Conservation (phyloP, 2,888 invertebrate genomes). For the Phortica okadai region DNA sequence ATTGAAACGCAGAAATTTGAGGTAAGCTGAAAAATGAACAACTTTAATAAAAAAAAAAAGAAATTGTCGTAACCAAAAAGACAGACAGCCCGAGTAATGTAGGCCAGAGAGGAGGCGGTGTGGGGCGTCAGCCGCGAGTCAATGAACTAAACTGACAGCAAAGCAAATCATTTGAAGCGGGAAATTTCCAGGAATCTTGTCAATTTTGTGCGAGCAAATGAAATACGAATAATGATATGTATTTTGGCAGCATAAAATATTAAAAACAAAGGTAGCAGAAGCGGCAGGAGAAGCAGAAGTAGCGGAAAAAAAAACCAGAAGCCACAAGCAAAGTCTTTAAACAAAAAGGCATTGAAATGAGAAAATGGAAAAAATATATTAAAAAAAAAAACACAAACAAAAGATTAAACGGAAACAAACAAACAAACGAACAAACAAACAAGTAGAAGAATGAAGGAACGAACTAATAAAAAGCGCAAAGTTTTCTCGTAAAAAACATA, state of each 20-base stretch:
- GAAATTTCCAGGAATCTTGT: conserved; percentile 54
- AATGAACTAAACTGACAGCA: conserved; percentile 8
- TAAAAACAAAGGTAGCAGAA: conserved; percentile 13
- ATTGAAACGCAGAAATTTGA: neutral
- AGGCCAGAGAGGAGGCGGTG: neutral
- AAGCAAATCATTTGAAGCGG: conserved; percentile 21
- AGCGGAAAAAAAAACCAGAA: too few relatives aligned
- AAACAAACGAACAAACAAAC: conserved; percentile 37
- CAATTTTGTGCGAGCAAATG: conserved; percentile 39
- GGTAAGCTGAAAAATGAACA: neutral
- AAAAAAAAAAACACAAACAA: conserved; percentile 44
- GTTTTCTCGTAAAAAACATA: too few relatives aligned
- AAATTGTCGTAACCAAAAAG: neutral
- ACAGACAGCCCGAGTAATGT: neutral
- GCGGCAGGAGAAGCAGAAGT: conserved; percentile 1
- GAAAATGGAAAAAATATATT: conserved; percentile 2
- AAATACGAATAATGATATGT: neutral
- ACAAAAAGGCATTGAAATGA: too few relatives aligned
- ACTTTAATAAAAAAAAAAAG: conserved; percentile 2
- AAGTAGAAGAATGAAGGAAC: too few relatives aligned
- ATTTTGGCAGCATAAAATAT: neutral
- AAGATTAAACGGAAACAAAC: conserved; percentile 53
- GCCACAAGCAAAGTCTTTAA: too few relatives aligned
- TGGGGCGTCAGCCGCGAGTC: neutral
- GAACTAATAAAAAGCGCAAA: too few relatives aligned